These are phyloP conservation scores for Pogonocichla stellata DNA, from an alignment of 2,113 vertebrate genomes.

Conservation along the genomic window DNA sequence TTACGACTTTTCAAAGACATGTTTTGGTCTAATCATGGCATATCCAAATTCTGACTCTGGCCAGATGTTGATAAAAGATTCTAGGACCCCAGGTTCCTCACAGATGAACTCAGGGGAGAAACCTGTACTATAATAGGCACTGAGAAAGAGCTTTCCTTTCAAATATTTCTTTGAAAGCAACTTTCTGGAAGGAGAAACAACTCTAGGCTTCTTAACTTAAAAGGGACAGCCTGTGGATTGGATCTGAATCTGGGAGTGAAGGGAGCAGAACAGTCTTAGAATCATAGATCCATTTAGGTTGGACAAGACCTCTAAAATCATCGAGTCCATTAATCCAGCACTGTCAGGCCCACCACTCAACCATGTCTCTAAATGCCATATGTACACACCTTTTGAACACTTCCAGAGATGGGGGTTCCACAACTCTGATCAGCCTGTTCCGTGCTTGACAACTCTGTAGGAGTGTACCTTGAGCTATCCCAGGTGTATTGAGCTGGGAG, in stretches of 20 bases:
- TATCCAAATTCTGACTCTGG: constrained; percentile 25
- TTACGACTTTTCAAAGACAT: not conserved
- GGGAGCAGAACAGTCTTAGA: not conserved
- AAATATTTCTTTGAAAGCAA: not conserved
- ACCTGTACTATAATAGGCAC: not conserved
- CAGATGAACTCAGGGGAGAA: not conserved
- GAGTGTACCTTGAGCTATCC: not conserved
- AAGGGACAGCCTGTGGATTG: not conserved
- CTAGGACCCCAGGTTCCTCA: not conserved
- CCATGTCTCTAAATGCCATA: not conserved
- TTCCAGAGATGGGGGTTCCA: not conserved
- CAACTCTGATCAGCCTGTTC: not conserved
- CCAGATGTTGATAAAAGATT: not conserved
- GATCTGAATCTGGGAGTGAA: not conserved
- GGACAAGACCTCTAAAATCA: not conserved
- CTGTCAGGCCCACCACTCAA: not conserved
- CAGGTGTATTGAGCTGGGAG: not conserved
- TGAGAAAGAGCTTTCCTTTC: constrained; percentile 1
- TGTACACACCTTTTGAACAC: not conserved
- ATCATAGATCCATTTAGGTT: not conserved
- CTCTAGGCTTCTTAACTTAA: not conserved
- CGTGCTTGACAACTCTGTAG: not conserved
- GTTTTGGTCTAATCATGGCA: constrained; percentile 8
- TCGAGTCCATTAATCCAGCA: not conserved
- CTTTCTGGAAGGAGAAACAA: not conserved